Base-by-base conservation (phyloP, 2,888 invertebrate genomes). In the Lasioglossum vierecki region DNA sequence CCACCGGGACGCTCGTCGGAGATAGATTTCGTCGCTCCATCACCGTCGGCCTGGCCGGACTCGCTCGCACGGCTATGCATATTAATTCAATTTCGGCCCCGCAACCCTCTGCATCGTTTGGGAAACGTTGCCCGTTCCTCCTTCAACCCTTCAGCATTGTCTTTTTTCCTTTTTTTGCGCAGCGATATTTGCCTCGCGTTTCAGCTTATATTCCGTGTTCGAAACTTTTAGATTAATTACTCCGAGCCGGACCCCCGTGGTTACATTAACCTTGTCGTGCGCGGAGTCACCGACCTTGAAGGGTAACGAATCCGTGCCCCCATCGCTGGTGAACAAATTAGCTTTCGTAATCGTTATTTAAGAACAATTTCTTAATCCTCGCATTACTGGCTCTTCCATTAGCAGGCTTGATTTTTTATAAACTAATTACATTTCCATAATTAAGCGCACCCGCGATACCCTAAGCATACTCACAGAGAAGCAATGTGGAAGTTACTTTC, bases 1-100 rank as follows among this genome's bases (percentile, higher is more conserved):
- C 83, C 90, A 84, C 80, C 82, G 81, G 85, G 80, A 88, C 87
- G 83, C 81, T 78, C 82, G 83, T 79, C 80, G 88, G 81, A 90
- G 90, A 90, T 90, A 90, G 91, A 90, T 90, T 90, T 91, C 87
- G 82, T 86, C 90, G 88, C 76, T 90, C 88, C 90, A 90, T 90
- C 90, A 90, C 82, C 90, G 90, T 91, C 90, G 74, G 66, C 82
- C 86, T 81, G 85, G 85, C 87, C 85, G 87, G 80, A 88, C 91
- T 87, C 88, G 77, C 83, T 79, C 80, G 49, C 22, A 35, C 68
- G 81, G 74, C 80, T 87, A 84, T 90, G 91, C 86, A 89, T 90
- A 90, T 90, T 90, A 90, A 90, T 90, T 88, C 89, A 88, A 91
- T 89, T 90, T 91, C 84, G 82, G 77, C 77, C 84, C 82, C 70